A percentile compares a stretch with the other conserved stretches of the same genome.
These are phyloP conservation scores for Danaus chrysippus DNA, from an alignment of 2,888 invertebrate genomes.

Conservation along the genomic window DNA sequence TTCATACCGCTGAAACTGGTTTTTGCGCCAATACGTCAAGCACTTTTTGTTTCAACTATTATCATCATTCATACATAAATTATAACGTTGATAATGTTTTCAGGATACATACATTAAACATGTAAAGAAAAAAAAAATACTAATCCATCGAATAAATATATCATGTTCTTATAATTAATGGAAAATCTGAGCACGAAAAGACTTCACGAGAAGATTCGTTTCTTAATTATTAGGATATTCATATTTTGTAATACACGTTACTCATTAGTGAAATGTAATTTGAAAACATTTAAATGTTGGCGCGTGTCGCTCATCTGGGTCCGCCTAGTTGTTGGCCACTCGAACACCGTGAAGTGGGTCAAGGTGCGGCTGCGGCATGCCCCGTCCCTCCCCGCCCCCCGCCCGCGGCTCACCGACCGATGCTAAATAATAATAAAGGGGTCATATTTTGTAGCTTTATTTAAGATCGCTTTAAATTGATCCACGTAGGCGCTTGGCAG, in stretches of 20 bases:
- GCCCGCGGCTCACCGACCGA: conserved; percentile 11
- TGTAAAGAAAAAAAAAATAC: not conserved
- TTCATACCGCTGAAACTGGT: conserved; percentile 42
- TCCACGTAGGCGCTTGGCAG: conserved; percentile 13
- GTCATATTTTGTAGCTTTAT: conserved; percentile 10
- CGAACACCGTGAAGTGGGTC: conserved; percentile 47
- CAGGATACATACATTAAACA: not conserved
- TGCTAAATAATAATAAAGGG: not conserved
- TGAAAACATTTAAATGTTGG: conserved; percentile 1
- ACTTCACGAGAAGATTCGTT: too few relatives aligned
- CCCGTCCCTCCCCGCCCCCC: conserved; percentile 40
- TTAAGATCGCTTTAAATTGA: conserved; percentile 21
- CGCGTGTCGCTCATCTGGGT: not conserved
- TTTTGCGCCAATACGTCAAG: conserved; percentile 36
- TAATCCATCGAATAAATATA: not conserved
- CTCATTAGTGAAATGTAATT: not conserved
- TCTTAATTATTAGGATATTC: too few relatives aligned
- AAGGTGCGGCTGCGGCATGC: conserved; percentile 43
- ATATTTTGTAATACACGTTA: not conserved
- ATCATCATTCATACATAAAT: conserved; percentile 2
- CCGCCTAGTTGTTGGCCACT: conserved; percentile 9
- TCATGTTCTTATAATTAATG: not conserved
- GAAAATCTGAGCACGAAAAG: too few relatives aligned
- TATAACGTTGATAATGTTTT: not conserved
- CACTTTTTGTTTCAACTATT: conserved; percentile 26